Evolutionary conservation across 2,888 invertebrate species (phyloP).

Genomic region (Fragum fragum): DNA sequence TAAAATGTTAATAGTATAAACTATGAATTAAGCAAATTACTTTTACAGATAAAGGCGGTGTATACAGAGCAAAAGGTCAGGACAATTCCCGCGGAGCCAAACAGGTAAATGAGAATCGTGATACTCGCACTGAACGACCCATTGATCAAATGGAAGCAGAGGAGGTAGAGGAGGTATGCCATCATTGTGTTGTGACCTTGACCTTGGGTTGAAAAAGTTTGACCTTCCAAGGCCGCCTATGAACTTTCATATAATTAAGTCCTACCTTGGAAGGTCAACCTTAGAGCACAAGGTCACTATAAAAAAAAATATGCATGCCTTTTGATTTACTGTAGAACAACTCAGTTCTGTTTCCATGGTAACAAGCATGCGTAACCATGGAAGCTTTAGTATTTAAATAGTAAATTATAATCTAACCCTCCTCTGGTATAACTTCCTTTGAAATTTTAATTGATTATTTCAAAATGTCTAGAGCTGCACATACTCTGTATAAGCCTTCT

Average conservation of each 20-base stretch:
- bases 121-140: constrained; percentile 61
- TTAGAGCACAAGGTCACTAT: background rate
- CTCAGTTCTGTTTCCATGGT: constrained; percentile 16
- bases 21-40: no score
- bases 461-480: no score
- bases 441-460: no score
- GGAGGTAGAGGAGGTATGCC: constrained; percentile 59
- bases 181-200: constrained; percentile 25
- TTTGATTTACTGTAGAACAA: background rate
- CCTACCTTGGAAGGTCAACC: constrained; percentile 18
- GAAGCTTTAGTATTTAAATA: background rate
- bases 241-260: background rate
- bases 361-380: constrained; percentile 26
- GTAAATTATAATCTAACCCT: background rate
- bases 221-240: constrained; percentile 21
- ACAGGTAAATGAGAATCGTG: constrained; percentile 65
- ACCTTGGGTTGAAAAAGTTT: background rate
- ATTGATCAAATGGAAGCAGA: constrained; percentile 70
- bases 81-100: constrained; percentile 49
- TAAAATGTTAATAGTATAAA: no score
- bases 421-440: background rate
- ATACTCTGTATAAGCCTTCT: no score
- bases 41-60: constrained; percentile 44
- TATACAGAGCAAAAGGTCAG: constrained; percentile 50
- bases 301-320: constrained; percentile 31